Evolutionary conservation across 2,113 vertebrate genomes (phyloP).

Genomic region (Platichthys stellatus): DNA sequence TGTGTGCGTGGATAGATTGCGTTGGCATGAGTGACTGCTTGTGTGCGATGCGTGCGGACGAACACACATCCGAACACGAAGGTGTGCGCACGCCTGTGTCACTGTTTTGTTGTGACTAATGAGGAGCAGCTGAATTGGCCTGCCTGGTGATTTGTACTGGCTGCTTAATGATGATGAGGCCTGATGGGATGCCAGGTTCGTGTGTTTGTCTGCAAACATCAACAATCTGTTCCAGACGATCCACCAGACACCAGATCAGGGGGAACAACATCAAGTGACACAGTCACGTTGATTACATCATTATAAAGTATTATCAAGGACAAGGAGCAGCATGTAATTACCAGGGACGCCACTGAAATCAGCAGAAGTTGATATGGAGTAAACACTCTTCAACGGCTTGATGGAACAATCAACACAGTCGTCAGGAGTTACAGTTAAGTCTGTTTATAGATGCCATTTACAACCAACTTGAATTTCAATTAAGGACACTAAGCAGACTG

Average conservation of each 20-base stretch:
- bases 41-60: constrained; percentile 2
- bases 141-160: constrained; percentile 83
- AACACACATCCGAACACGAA: constrained; percentile 29
- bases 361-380: constrained; percentile 49
- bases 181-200: constrained; percentile 83
- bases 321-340: constrained; percentile 71
- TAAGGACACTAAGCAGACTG: constrained; percentile 33
- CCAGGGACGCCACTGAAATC: constrained; percentile 62
- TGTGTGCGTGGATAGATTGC: constrained; percentile 16
- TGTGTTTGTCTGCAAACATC: constrained; percentile 84
- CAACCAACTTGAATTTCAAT: constrained; percentile 44
- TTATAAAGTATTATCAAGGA: constrained; percentile 78
- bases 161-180: constrained; percentile 86
- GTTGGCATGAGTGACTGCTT: constrained; percentile 5
- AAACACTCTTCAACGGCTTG: constrained; percentile 60
- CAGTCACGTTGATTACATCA: constrained; percentile 79
- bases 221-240: constrained; percentile 83
- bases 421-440: constrained; percentile 42
- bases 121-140: constrained; percentile 81
- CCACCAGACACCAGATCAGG: constrained; percentile 78
- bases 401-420: constrained; percentile 53
- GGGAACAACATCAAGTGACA: constrained; percentile 74
- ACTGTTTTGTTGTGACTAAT: constrained; percentile 81
- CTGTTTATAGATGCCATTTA: constrained; percentile 22
- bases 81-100: constrained; percentile 62